Base-by-base conservation (phyloP, 2,888 invertebrate species). In the Busseola fusca region DNA sequence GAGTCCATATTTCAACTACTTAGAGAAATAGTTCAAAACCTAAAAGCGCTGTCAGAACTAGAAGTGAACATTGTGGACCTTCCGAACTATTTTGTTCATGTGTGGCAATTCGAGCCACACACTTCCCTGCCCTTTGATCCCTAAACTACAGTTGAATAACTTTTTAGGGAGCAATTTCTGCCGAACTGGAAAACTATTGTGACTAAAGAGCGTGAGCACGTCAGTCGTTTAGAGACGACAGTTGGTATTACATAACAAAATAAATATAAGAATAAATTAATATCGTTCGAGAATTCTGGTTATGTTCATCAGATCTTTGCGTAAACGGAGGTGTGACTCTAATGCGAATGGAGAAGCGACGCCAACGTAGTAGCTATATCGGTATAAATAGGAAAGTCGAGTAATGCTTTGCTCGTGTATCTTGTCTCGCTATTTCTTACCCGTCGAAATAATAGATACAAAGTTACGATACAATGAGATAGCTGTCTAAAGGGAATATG, bases 121-220 rank as follows among this genome's bases (percentile, higher is more conserved):
- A 54, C 42, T 57, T 57, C 57, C 42, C 18, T 27, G 37, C 50
- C 67, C 68, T 82, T 75, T 75, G 72, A 82, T 75, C 70, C 72
- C 59, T 56, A 74, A 78, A 80, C 64, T 56, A 70, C 62, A 67
- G 63, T 73, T 59, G 65, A 80, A 70, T 67, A 63, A 72, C 54
- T 69, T 73, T 72, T 70, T 48, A 40, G 60, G 25, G 27, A 59
- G 21, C 34, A 65, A 45, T 69, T 75, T 64, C 50, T 37, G 34
- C 37, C 10, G 6, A 75, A 60, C 66, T 42, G 34, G 45, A 57
- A 68, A 68, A 66, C 54, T 69, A 62, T 5, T 16, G 12, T 34
- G n/a, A 18, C 4, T n/a, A 66, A 70, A 69, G 42, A 70, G 0
- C 14, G 40, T 42, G 25, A 52, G 25, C 34, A 45, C 37, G 12